Percentiles rank a stretch among this genome's conserved stretches.
phyloP scores from a whole-genome alignment of 2,113 vertebrate genomes.

The Sporophila hypoxantha region DNA sequence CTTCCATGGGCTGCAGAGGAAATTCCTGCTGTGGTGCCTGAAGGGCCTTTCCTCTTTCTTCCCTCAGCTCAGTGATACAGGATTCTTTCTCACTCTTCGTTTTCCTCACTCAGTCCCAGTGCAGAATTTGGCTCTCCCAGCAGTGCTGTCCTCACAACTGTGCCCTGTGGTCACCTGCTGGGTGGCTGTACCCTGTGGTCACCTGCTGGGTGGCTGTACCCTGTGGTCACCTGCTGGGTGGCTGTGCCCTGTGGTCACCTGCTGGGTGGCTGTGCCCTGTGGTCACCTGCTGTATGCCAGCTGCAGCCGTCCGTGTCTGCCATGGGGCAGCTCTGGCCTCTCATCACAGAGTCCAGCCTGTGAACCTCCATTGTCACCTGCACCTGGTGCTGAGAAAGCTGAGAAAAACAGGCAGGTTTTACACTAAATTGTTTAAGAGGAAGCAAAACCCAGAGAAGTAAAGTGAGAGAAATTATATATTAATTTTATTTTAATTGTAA shows the following conservation, averaged over 20 bases:
- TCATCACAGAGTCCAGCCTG: too few relatives aligned
- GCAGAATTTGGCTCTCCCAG: background rate
- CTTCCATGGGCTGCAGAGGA: background rate
- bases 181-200: background rate
- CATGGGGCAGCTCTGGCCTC: background rate
- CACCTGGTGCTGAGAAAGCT: background rate
- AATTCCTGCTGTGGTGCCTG: background rate
- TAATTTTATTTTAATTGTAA: background rate
- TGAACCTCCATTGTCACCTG: background rate
- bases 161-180: background rate
- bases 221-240: background rate
- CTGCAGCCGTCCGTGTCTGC: accelerated
- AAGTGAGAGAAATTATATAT: background rate
- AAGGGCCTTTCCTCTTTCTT: background rate
- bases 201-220: background rate
- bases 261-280: background rate
- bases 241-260: background rate
- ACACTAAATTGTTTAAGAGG: background rate
- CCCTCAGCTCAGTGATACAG: background rate
- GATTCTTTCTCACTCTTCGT: background rate
- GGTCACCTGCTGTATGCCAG: accelerated
- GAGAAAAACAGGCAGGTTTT: background rate
- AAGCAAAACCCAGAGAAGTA: background rate
- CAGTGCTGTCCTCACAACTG: background rate
- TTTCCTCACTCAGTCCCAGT: background rate